Conservation (phyloP, 2,888 invertebrate species). For the Ceraclea dissimilis region DNA sequence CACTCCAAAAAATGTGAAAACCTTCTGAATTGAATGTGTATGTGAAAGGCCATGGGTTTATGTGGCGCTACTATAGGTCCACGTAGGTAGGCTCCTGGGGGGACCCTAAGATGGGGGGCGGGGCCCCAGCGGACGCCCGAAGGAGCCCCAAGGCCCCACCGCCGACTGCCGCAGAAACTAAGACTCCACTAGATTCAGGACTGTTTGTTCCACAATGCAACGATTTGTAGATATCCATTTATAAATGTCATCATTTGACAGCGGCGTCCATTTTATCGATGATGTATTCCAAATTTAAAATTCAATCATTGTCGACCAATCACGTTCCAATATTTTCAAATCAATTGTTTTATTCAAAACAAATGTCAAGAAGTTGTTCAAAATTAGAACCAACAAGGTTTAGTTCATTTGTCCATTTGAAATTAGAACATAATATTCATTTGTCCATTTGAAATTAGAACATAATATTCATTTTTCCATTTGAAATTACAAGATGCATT, state of each 20-base stretch:
- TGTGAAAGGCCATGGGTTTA: conserved; percentile 14
- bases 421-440: too few relatives aligned
- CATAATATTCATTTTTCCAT: too few relatives aligned
- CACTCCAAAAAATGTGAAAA: too few relatives aligned
- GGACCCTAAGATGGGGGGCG: conserved; percentile 48
- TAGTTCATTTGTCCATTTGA: background rate
- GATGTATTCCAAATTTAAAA: background rate
- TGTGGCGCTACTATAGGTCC: conserved; percentile 70
- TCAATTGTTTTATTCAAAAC: too few relatives aligned
- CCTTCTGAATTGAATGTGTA: conserved; percentile 5
- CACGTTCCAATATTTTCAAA: too few relatives aligned
- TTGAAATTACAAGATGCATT: too few relatives aligned
- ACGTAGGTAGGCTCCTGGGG: conserved; percentile 89
- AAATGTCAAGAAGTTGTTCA: too few relatives aligned
- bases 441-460: too few relatives aligned
- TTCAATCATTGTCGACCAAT: background rate
- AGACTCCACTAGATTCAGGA: conserved; percentile 52
- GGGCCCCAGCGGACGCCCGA: conserved; percentile 46
- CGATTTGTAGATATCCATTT: conserved; percentile 1
- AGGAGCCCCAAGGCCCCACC: conserved; percentile 40
- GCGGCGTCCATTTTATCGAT: too few relatives aligned
- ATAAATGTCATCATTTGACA: background rate
- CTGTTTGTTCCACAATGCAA: conserved; percentile 29
- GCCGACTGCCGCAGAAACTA: conserved; percentile 35
- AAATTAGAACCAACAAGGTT: background rate